phyloP scores from a whole-genome alignment of 2,113 vertebrate species.

The Sinocyclocheilus maitianheensis region DNA sequence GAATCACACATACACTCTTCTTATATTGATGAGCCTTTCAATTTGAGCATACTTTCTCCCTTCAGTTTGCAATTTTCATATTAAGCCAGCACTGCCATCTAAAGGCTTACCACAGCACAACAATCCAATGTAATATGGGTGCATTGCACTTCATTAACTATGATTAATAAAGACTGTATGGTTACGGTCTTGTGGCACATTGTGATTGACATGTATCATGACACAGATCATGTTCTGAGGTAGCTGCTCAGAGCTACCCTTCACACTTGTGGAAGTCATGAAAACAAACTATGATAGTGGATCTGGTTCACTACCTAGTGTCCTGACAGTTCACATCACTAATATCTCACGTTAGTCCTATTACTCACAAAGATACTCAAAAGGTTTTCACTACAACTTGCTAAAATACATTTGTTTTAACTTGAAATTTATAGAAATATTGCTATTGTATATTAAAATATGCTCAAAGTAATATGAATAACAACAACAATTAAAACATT shows the following conservation, averaged over 20 bases:
- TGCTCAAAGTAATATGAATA: background rate
- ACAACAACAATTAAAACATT: background rate
- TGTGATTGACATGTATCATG: background rate
- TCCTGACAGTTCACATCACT: background rate
- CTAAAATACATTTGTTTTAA: background rate
- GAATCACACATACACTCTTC: background rate
- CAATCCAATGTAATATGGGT: background rate
- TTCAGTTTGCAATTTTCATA: background rate
- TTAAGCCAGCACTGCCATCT: conserved; percentile 56
- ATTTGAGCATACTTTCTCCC: background rate
- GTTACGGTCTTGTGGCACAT: background rate
- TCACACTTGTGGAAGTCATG: background rate
- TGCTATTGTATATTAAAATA: background rate
- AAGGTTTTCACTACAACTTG: background rate
- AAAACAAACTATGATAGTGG: too few species aligned
- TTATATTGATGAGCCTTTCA: background rate
- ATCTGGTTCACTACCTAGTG: background rate
- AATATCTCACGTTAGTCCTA: background rate
- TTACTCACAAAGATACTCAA: background rate
- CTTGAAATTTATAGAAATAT: background rate
- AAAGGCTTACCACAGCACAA: conserved; percentile 43
- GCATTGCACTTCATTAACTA: background rate
- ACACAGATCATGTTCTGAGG: background rate
- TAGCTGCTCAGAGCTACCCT: background rate
- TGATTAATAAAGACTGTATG: too few species aligned